phyloP scores from a whole-genome alignment of 2,797 vertebrate species.

The Hylomyscus alleni region DNA sequence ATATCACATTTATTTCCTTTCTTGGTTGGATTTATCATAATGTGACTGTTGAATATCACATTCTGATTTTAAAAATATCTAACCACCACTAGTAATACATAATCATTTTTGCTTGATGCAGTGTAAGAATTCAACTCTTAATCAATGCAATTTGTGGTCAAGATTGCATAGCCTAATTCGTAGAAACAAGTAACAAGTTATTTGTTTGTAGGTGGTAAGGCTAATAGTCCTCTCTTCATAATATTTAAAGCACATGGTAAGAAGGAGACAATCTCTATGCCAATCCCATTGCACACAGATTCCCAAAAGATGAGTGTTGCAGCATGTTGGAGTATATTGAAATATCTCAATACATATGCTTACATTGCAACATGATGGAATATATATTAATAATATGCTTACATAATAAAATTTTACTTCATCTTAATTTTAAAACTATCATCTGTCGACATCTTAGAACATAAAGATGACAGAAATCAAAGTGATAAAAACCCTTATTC shows the following conservation, averaged over 20 bases:
- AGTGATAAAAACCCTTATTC: conserved; percentile 30
- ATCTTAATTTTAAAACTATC: conserved; percentile 10
- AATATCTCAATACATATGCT: conserved; percentile 36
- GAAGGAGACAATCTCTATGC: conserved; percentile 6
- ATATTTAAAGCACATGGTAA: background rate
- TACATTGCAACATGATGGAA: background rate
- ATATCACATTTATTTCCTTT: conserved; percentile 31
- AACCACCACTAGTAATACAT: background rate
- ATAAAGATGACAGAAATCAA: conserved; percentile 12
- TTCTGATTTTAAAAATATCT: background rate
- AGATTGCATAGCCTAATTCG: background rate
- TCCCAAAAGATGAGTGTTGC: background rate
- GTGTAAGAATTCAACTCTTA: conserved; percentile 23
- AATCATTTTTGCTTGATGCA: conserved; percentile 42
- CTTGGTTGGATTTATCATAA: conserved; percentile 24
- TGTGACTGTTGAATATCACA: background rate
- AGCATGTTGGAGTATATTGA: background rate
- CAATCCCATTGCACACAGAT: conserved; percentile 13
- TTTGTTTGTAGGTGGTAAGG: background rate
- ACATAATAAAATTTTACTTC: conserved; percentile 20
- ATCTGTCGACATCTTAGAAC: background rate
- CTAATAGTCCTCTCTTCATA: conserved; percentile 4
- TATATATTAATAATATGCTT: background rate
- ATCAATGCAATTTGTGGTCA: conserved; percentile 1
- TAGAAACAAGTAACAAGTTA: conserved; percentile 17